phyloP scores from a whole-genome alignment of 2,113 vertebrate species.

The Cichladusa arquata region DNA sequence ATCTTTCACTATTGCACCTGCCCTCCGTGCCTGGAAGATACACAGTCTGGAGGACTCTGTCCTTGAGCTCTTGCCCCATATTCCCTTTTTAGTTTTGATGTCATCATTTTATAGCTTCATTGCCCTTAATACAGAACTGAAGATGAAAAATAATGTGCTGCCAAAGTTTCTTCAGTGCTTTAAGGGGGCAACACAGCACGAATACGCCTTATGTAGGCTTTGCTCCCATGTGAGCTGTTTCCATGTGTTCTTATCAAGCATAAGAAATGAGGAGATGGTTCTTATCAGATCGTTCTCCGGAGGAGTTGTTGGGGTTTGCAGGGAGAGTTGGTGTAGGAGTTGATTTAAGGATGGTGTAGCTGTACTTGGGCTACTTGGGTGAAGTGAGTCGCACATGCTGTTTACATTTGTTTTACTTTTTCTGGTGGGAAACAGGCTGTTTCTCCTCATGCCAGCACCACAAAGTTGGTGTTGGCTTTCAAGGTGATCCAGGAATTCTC shows the following conservation, averaged over 20 bases:
- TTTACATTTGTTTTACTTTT: neutral
- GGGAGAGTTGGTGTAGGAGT: neutral
- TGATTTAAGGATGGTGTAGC: neutral
- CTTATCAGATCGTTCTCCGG: neutral
- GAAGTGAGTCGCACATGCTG: neutral
- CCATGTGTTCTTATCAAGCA: neutral
- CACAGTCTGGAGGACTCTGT: neutral
- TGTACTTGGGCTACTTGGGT: neutral
- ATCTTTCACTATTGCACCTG: neutral
- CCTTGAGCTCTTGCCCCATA: neutral
- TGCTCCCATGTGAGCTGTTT: fast-evolving
- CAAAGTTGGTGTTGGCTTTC: neutral
- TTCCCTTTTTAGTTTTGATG: neutral
- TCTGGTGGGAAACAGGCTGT: neutral
- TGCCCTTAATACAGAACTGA: neutral
- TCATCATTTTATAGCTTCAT: neutral
- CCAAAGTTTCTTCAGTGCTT: neutral
- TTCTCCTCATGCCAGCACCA: neutral
- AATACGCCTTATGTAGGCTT: fast-evolving
- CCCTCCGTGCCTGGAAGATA: neutral
- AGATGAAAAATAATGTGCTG: fast-evolving
- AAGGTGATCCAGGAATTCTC: neutral
- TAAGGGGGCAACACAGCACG: neutral
- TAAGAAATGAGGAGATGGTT: neutral
- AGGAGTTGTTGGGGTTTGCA: neutral